Percentiles rank a stretch among this genome's conserved stretches.
These are phyloP conservation scores for Phlogophora meticulosa DNA, from an alignment of 2,888 invertebrate genomes.

Conservation along the genomic window DNA sequence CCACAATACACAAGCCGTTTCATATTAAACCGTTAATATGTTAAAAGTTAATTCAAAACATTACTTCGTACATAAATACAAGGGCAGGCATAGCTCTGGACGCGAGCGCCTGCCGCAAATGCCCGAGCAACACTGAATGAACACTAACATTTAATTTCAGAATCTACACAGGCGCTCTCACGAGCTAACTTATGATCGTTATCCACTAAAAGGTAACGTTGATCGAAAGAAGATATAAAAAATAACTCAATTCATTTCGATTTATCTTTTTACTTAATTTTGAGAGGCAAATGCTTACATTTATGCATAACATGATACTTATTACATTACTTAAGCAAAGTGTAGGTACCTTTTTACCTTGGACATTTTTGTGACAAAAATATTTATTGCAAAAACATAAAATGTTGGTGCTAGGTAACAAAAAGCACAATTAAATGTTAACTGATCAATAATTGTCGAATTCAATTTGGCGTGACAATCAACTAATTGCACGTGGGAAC, in stretches of 20 bases:
- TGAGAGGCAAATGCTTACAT: neutral
- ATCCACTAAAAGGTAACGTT: slow-evolving; percentile 45
- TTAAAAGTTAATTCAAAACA: slow-evolving; percentile 46
- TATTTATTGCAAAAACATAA: neutral
- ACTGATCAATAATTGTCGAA: slow-evolving; percentile 7
- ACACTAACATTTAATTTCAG: slow-evolving; percentile 55
- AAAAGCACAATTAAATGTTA: neutral
- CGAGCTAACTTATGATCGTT: slow-evolving; percentile 56
- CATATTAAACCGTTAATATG: slow-evolving; percentile 34
- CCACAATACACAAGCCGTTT: slow-evolving; percentile 22
- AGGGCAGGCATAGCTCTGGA: slow-evolving; percentile 2
- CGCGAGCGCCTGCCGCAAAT: slow-evolving; percentile 72
- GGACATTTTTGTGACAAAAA: neutral
- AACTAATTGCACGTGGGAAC: slow-evolving; percentile 45
- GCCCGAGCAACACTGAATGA: slow-evolving; percentile 78
- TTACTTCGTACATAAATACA: slow-evolving; percentile 44
- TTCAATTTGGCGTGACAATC: neutral
- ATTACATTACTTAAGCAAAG: too few relatives aligned
- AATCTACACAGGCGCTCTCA: slow-evolving; percentile 62
- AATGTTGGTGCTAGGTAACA: neutral
- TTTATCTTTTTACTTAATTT: slow-evolving; percentile 6
- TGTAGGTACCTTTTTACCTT: too few relatives aligned
- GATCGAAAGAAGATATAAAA: slow-evolving; percentile 17
- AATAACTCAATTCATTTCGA: slow-evolving; percentile 25
- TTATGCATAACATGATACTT: neutral